Evolutionary conservation across 1,140 invertebrate genomes (phyloP).

Genomic region (Trichomalopsis sarcophagae): DNA sequence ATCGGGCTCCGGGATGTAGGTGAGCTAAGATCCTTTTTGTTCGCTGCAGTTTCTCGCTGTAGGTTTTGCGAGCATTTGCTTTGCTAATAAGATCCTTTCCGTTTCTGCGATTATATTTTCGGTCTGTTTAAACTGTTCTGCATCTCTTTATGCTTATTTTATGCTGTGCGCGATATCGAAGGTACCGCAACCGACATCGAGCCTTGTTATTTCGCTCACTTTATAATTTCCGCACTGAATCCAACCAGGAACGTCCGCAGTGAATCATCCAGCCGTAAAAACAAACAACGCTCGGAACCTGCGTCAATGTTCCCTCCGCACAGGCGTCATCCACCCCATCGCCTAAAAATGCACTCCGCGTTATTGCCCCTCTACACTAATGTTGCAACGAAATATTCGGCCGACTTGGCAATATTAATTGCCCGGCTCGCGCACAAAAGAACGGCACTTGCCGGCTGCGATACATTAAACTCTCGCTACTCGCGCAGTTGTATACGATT

Average conservation of each 20-base stretch:
- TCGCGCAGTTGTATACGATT: neutral
- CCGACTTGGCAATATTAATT: conserved; percentile 1
- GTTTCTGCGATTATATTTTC: neutral
- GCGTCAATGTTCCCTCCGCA: too few species aligned
- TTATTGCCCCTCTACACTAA: neutral
- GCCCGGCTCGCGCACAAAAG: neutral
- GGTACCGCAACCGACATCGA: too few species aligned
- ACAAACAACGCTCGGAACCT: neutral
- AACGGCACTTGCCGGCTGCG: neutral
- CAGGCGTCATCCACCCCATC: neutral
- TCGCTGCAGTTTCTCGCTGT: neutral
- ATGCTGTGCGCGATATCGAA: too few species aligned
- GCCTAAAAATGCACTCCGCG: neutral
- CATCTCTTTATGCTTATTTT: too few species aligned
- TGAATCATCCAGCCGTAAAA: neutral
- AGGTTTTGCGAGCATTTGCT: neutral
- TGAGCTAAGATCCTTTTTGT: neutral
- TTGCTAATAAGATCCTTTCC: neutral
- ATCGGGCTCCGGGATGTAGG: neutral
- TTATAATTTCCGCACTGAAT: too few species aligned
- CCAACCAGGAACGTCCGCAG: too few species aligned
- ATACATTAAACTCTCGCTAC: neutral
- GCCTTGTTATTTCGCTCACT: too few species aligned
- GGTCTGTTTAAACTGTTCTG: too few species aligned
- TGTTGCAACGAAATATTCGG: neutral